Percentiles rank a stretch among this genome's conserved stretches.
These are phyloP conservation scores for Luscinia megarhynchos DNA, from an alignment of 2,797 vertebrate species.

Conservation along the genomic window DNA sequence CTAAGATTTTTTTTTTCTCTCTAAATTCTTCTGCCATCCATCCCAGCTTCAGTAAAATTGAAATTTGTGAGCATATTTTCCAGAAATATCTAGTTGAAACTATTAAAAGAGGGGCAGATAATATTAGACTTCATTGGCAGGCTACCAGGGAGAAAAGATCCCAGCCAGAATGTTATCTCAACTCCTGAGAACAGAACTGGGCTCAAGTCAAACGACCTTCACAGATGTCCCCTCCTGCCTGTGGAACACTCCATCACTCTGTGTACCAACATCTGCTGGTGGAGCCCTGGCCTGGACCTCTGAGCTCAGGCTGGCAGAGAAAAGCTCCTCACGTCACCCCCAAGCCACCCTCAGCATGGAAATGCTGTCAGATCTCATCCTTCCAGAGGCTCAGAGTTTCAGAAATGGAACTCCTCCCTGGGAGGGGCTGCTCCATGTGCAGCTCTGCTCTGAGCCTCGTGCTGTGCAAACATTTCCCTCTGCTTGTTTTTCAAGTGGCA, in stretches of 20 bases:
- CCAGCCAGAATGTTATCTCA: background rate
- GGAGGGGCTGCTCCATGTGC: background rate
- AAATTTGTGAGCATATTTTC: background rate
- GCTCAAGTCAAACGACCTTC: background rate
- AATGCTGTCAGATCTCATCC: background rate
- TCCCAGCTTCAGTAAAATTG: background rate
- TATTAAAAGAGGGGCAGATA: constrained; percentile 13
- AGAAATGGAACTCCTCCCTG: background rate
- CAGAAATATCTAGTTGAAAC: background rate
- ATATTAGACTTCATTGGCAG: background rate
- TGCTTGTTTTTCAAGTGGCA: constrained; percentile 64
- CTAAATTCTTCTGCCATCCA: background rate
- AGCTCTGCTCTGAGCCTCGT: background rate
- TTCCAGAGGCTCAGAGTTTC: background rate
- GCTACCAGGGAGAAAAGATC: background rate
- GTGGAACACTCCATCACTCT: background rate
- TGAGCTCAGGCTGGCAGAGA: background rate
- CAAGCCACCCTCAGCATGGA: background rate
- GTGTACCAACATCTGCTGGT: background rate
- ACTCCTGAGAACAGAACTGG: background rate
- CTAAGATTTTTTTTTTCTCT: background rate
- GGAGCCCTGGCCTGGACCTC: background rate
- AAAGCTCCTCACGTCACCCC: background rate
- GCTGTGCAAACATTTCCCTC: constrained; percentile 56
- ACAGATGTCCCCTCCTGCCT: background rate